These are phyloP conservation scores for Tyrophagus putrescentiae DNA, from an alignment of 1,140 invertebrate species.

Conservation along the genomic window DNA sequence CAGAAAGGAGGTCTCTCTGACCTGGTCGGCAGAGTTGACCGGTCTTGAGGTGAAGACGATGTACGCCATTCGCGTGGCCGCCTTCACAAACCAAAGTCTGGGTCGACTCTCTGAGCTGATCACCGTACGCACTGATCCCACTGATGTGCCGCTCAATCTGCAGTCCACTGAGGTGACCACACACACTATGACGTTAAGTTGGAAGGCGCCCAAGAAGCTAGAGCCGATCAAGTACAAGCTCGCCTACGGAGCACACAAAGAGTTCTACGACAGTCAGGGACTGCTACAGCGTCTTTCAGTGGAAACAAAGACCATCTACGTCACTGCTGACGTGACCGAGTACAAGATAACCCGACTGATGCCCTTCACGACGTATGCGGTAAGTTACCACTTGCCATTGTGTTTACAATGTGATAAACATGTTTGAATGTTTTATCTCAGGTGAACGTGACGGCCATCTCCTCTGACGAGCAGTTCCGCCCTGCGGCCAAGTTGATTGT, in stretches of 20 bases:
- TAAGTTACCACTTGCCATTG: too few species aligned
- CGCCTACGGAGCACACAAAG: slow-evolving; percentile 79
- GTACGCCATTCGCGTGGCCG: slow-evolving; percentile 81
- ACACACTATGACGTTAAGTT: slow-evolving; percentile 50
- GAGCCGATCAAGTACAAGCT: slow-evolving; percentile 80
- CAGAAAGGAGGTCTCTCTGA: slow-evolving; percentile 62
- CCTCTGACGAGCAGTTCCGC: slow-evolving; percentile 60
- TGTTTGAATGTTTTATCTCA: too few species aligned
- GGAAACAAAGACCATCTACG: slow-evolving; percentile 50
- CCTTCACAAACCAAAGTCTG: slow-evolving; percentile 49
- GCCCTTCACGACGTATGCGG: slow-evolving; percentile 87
- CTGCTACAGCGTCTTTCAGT: slow-evolving; percentile 73
- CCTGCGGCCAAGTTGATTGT: slow-evolving; percentile 85
- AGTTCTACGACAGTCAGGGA: slow-evolving; percentile 82
- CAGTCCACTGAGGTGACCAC: slow-evolving; percentile 63
- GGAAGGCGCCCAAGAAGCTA: slow-evolving; percentile 75
- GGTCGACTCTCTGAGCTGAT: slow-evolving; percentile 45
- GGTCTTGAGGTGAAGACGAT: slow-evolving; percentile 77
- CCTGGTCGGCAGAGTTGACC: slow-evolving; percentile 72
- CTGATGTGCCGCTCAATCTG: slow-evolving; percentile 63
- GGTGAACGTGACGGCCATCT: slow-evolving; percentile 80
- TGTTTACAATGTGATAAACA: too few species aligned
- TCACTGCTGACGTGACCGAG: slow-evolving; percentile 48
- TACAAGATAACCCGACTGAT: slow-evolving; percentile 49
- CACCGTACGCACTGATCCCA: slow-evolving; percentile 54